These are phyloP conservation scores for Prionchulus punctatus DNA, from an alignment of 2,888 invertebrate species.

Conservation along the genomic window DNA sequence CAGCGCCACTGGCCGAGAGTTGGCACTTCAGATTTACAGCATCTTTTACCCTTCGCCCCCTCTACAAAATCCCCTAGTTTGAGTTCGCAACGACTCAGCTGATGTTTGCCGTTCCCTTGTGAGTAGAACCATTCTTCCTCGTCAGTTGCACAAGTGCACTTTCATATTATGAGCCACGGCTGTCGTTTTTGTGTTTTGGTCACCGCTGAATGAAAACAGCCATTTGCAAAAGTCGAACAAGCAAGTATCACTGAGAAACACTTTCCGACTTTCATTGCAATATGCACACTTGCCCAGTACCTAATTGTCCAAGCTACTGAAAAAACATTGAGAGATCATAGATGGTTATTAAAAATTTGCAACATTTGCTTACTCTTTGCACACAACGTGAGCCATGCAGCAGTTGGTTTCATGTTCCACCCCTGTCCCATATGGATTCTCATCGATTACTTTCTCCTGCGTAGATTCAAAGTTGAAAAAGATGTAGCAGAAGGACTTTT, in stretches of 20 bases:
- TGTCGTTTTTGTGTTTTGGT: background rate
- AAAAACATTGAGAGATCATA: too few species aligned
- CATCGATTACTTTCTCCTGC: background rate
- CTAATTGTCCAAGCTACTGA: too few species aligned
- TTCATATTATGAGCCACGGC: background rate
- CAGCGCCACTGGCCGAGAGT: too few species aligned
- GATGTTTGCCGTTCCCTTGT: too few species aligned
- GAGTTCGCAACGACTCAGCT: too few species aligned
- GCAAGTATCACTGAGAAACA: background rate
- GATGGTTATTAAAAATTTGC: too few species aligned
- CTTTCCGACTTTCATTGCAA: background rate
- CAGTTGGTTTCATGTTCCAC: background rate
- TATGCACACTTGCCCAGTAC: background rate
- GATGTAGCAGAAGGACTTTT: too few species aligned
- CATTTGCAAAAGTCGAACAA: background rate
- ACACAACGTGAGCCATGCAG: background rate
- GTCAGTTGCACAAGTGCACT: too few species aligned
- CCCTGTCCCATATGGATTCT: background rate
- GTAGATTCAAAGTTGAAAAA: background rate
- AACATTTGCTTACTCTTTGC: background rate
- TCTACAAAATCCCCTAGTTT: too few species aligned
- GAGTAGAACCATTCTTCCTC: too few species aligned
- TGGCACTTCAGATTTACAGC: too few species aligned
- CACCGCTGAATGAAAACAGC: constrained; percentile 2
- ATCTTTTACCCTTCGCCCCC: too few species aligned